These are phyloP conservation scores for Pyrrhura leucotis DNA, from an alignment of 2,797 vertebrate species.

Conservation along the genomic window DNA sequence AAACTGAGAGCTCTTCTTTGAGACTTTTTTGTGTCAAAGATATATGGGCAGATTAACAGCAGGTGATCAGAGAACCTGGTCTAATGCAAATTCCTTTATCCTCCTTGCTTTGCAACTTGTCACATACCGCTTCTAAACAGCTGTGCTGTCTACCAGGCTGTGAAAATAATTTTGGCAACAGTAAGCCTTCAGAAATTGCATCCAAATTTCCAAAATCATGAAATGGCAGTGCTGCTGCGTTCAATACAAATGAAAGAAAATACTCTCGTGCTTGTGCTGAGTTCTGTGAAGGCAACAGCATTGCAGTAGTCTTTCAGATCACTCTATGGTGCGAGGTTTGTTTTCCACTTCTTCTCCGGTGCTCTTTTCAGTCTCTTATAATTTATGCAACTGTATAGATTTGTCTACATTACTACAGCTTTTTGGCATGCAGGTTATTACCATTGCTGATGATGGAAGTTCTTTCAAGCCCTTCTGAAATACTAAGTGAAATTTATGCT, in stretches of 20 bases:
- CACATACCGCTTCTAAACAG: neutral
- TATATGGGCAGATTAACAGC: neutral
- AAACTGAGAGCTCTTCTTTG: neutral
- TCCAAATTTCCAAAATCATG: neutral
- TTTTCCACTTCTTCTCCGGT: neutral
- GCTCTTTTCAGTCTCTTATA: neutral
- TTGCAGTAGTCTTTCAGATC: neutral
- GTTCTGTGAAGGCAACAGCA: neutral
- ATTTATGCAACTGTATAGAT: neutral
- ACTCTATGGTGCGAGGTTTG: neutral
- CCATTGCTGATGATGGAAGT: neutral
- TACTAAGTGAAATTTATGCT: neutral
- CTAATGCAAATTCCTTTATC: neutral
- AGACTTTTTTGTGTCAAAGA: neutral
- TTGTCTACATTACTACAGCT: neutral
- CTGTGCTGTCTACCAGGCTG: neutral
- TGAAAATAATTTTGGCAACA: neutral
- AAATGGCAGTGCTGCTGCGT: neutral
- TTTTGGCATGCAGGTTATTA: neutral
- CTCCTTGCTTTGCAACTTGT: neutral
- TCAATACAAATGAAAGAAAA: neutral
- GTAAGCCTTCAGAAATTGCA: neutral
- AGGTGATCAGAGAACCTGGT: neutral
- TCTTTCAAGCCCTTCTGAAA: neutral
- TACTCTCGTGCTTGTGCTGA: neutral